Conservation (phyloP, 2,113 vertebrate genomes). For the Sitta europaea region DNA sequence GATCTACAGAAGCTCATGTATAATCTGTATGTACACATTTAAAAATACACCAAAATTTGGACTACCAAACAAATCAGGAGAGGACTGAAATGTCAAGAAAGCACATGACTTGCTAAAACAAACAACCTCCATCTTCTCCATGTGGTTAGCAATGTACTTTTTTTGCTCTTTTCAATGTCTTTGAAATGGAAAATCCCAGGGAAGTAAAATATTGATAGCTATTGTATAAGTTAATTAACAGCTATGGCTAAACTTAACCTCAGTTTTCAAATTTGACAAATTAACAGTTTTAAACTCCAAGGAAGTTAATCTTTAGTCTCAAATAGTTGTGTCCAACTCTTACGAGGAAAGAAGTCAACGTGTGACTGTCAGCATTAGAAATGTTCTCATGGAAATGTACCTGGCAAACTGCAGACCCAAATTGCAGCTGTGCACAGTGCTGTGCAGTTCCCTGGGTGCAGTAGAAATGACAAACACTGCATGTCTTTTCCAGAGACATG, state of each 20-base stretch:
- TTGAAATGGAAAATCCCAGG: conserved; percentile 52
- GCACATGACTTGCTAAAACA: neutral
- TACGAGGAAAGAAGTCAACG: conserved; percentile 9
- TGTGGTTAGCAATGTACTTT: neutral
- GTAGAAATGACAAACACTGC: neutral
- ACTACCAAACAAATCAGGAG: neutral
- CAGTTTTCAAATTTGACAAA: conserved; percentile 63
- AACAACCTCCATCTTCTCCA: neutral
- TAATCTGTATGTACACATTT: neutral
- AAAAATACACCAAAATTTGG: neutral
- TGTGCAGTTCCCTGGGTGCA: neutral
- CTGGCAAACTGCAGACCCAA: neutral
- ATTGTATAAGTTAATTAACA: conserved; percentile 76
- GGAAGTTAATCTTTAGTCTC: conserved; percentile 74
- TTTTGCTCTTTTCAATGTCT: conserved; percentile 15
- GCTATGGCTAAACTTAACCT: conserved; percentile 60
- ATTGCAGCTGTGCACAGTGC: neutral
- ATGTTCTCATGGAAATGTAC: conserved; percentile 46
- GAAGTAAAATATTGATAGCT: conserved; percentile 59
- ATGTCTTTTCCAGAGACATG: neutral
- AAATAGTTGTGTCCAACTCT: conserved; percentile 63
- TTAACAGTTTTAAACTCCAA: conserved; percentile 63
- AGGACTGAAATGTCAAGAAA: neutral
- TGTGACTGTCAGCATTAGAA: conserved; percentile 53
- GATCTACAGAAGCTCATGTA: neutral